Evolutionary conservation across 2,113 vertebrate species (phyloP).

Genomic region (Nothobranchius kuhntae): DNA sequence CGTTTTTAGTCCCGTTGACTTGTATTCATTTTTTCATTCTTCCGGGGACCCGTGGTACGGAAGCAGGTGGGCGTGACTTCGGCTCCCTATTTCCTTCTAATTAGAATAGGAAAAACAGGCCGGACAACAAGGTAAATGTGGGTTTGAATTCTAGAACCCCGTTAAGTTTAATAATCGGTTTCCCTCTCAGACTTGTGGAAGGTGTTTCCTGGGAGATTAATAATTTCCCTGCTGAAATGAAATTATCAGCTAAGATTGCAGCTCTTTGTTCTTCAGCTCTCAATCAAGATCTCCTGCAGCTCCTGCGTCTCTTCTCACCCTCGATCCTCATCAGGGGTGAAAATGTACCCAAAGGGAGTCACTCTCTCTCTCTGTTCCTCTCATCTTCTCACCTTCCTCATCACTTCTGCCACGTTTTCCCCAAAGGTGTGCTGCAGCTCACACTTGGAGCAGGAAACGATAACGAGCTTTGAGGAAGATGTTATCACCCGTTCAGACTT

Average conservation of each 20-base stretch:
- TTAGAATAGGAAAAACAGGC: no score
- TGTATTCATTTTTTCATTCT: no score
- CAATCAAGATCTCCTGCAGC: not conserved
- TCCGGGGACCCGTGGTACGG: no score
- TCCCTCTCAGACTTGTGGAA: constrained; percentile 35
- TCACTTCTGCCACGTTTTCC: constrained; percentile 57
- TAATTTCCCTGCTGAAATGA: constrained; percentile 32
- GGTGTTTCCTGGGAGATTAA: constrained; percentile 18
- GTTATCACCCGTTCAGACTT: constrained; percentile 44
- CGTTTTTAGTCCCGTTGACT: no score
- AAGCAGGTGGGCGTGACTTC: no score
- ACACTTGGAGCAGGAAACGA: constrained; percentile 44
- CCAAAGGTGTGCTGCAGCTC: constrained; percentile 56
- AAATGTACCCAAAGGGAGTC: constrained; percentile 59
- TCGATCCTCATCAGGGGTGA: constrained; percentile 57
- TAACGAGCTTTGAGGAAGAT: constrained; percentile 36
- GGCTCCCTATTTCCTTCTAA: no score
- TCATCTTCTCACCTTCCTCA: constrained; percentile 62
- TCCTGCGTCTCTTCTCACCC: constrained; percentile 46
- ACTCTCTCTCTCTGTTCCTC: constrained; percentile 19
- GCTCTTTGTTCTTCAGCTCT: constrained; percentile 2
- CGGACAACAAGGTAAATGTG: no score
- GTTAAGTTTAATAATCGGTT: constrained; percentile 19
- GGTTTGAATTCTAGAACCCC: no score
- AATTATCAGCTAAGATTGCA: constrained; percentile 36